phyloP scores from a whole-genome alignment of 92 coral and sea anemone genomes.

The Porites cylindrica region DNA sequence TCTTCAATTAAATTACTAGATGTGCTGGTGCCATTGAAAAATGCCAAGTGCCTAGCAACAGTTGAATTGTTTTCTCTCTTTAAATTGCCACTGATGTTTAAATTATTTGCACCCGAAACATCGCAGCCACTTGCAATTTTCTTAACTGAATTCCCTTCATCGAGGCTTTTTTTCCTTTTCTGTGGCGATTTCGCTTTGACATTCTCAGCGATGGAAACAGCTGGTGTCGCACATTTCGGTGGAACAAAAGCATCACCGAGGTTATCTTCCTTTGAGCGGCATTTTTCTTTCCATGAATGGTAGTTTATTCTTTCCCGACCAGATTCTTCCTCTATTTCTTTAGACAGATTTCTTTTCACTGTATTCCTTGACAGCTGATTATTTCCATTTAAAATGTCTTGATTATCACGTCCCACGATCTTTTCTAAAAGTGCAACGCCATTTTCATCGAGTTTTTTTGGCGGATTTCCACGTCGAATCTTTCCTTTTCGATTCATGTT shows the following conservation, averaged over 20 bases:
- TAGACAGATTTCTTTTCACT: conserved; percentile 42
- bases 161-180: conserved; percentile 41
- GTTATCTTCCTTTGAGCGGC: not conserved
- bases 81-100: not conserved
- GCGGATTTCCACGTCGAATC: conserved; percentile 13
- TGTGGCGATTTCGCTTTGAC: conserved; percentile 59
- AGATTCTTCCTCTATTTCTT: conserved; percentile 38
- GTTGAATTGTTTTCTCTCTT: not conserved
- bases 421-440: not conserved
- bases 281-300: conserved; percentile 27
- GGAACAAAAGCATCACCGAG: conserved; percentile 62
- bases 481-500: conserved; percentile 46
- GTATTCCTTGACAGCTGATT: conserved; percentile 28
- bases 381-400: conserved; percentile 32
- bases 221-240: conserved; percentile 70
- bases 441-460: conserved; percentile 30
- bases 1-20: conserved; percentile 60
- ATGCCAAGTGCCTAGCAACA: conserved; percentile 76
- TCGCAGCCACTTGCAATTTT: not conserved
- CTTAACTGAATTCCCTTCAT: conserved; percentile 29
- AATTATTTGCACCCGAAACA: conserved; percentile 6
- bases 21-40: conserved; percentile 56
- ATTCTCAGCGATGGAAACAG: conserved; percentile 34
- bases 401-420: conserved; percentile 25
- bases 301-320: conserved; percentile 16